Base-by-base conservation (phyloP, 2,888 invertebrate species). In the Oscheius myriophilus region DNA sequence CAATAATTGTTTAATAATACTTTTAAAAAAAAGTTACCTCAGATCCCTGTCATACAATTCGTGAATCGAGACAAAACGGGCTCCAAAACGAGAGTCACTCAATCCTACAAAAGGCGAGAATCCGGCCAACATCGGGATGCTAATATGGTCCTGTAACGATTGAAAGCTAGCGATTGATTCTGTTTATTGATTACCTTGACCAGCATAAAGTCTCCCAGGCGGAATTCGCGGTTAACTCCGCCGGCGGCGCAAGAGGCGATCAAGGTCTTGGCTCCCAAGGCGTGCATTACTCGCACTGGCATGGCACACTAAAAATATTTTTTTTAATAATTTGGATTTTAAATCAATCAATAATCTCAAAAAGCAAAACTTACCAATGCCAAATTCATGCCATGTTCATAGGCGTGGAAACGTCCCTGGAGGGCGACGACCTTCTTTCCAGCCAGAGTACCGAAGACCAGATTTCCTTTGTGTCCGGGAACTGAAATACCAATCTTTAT, bases 241-340 rank as follows among this genome's bases (percentile, higher is more conserved):
- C 97, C 97, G 0, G 96, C 96, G 0, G 97, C 97, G 88, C 97
- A 98, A 0, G 96, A 96, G 0, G 94, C 93, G 75, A 98, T 91
- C 72, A 98, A 88, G 68, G 92, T 92, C 72, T 92, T 91, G 1
- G 95, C 92, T 1, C 97, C 96, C 51, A 96, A 89, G 53, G 95
- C 90, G 87, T 95, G 95, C 95, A 98, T 95, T 25, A 97, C 94
- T 72, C 97, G 90, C 1, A 98, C 92, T 1, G 96, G 96, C 58
- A 81, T 69, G 9, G 79, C 73, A 69, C 85, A 86, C 84, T 84
- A 51, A 64, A 67, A 23, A 55, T 7, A 25, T n/a, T 18, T 7
- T 62, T 46, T 61, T 46, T 23, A 21, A 9, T 4, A 18, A 46
- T 18, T 2, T 46, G 9, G 33, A 6, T 33, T 33, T 33, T 33